Conservation (phyloP, 2,888 invertebrate genomes). For the Tineola bisselliella region DNA sequence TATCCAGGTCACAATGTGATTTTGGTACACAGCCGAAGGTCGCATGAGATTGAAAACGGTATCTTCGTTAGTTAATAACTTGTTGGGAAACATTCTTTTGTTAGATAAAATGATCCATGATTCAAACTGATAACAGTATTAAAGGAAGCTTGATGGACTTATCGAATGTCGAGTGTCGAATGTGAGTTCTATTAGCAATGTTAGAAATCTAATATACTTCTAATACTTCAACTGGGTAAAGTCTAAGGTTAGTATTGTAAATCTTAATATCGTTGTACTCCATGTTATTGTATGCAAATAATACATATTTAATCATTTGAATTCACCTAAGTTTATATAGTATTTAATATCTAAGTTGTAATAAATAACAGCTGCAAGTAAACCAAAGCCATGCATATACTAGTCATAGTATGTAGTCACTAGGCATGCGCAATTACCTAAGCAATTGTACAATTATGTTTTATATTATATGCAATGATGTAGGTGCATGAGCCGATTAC, state of each 20-base stretch:
- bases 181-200: neutral
- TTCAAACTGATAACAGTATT: neutral
- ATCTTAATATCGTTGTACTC: too few species aligned
- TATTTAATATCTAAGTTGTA: too few species aligned
- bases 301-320: too few species aligned
- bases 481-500: neutral
- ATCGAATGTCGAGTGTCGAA: neutral
- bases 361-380: too few species aligned
- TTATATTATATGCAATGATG: neutral
- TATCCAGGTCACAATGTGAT: conserved; percentile 29
- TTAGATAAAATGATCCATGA: conserved; percentile 2
- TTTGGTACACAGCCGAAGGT: conserved; percentile 21
- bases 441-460: too few species aligned
- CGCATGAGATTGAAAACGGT: conserved; percentile 22
- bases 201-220: neutral
- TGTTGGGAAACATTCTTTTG: conserved; percentile 3
- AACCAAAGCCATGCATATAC: too few species aligned
- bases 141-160: neutral
- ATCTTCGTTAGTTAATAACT: conserved; percentile 12
- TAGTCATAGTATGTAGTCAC: too few species aligned
- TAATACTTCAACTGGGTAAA: neutral
- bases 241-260: neutral
- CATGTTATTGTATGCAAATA: too few species aligned
- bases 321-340: too few species aligned
- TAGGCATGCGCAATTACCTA: too few species aligned